These are phyloP conservation scores for Tachuris rubrigastra DNA, from an alignment of 2,113 vertebrate genomes.

Conservation along the genomic window DNA sequence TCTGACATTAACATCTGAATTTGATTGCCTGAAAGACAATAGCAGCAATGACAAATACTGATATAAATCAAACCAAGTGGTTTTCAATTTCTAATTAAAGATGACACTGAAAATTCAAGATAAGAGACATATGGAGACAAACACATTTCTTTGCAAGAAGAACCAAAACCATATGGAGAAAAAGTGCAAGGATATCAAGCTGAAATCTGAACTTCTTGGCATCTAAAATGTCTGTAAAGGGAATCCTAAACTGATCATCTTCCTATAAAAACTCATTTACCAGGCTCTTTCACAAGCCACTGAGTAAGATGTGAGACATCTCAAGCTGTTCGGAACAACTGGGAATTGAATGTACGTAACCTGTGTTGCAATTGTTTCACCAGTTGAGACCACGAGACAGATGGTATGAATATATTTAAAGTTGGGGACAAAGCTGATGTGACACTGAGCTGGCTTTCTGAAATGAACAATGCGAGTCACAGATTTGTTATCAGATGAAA, in stretches of 20 bases:
- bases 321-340: conserved; percentile 72
- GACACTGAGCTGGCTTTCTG: conserved; percentile 34
- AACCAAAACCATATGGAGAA: conserved; percentile 46
- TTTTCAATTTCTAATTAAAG: conserved; percentile 62
- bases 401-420: conserved; percentile 75
- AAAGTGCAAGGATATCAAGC: conserved; percentile 46
- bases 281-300: conserved; percentile 48
- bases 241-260: conserved; percentile 47
- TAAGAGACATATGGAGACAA: conserved; percentile 57
- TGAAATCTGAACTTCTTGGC: conserved; percentile 55
- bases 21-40: conserved; percentile 45
- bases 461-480: conserved; percentile 28
- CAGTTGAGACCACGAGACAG: conserved; percentile 66
- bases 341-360: conserved; percentile 68
- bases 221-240: conserved; percentile 43
- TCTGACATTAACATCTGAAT: conserved; percentile 39
- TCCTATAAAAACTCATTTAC: conserved; percentile 51
- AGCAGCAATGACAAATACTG: conserved; percentile 22
- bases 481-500: conserved; percentile 41
- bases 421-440: conserved; percentile 47
- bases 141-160: conserved; percentile 38
- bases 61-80: conserved; percentile 35
- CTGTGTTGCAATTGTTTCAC: conserved; percentile 56
- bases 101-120: conserved; percentile 43
- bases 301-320: conserved; percentile 64